Evolutionary conservation across 2,797 vertebrate species (phyloP), one percentile per base, ranked within the genome.

Genomic region (Gymnopithys bicolor): DNA sequence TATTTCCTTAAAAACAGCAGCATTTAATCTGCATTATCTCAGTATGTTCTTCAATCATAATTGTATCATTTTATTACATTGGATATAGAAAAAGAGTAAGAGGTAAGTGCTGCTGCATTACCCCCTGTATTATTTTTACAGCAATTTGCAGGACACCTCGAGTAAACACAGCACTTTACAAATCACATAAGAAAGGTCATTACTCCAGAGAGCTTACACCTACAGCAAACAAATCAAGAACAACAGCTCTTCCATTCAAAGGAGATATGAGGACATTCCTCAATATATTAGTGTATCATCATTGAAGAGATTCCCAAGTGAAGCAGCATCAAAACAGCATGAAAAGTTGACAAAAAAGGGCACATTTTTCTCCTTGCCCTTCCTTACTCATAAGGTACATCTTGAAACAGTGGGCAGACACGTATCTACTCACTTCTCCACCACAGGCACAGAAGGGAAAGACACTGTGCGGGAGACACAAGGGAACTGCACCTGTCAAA

Each of bases 81-180:
- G 51, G n/a, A 48, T 59, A 51, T 14, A 83, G 52, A 59, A 81
- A 74, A 80, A 75, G 25, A 51, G 11, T 3, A 64, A 80, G 39
- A 87, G 62, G 51, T 37, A 79, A 78, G 39, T 69, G 52, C 63
- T 85, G 41, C 35, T 71, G 55, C 74, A 43, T 56, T 62, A 66
- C 21, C 8, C 33, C 19, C 7, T 7, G 1, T 60, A 41, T 66
- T 62, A 14, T 43, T 63, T 89, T 83, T 69, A 69, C 21, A 63
- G 69, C 66, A 73, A 88, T 95, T 68, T 95, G 53, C 76, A 94
- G 89, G 86, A 78, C 51, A 68, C 84, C 23, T 37, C 70, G 39
- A 78, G 71, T 71, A 94, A 82, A 92, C 51, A 79, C 25, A 49
- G 53, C 23, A 58, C 79, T 91, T 84, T 59, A 76, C n/a, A 84